phyloP scores from a whole-genome alignment of 2,888 invertebrate genomes.

The Stenodema calcarata region DNA sequence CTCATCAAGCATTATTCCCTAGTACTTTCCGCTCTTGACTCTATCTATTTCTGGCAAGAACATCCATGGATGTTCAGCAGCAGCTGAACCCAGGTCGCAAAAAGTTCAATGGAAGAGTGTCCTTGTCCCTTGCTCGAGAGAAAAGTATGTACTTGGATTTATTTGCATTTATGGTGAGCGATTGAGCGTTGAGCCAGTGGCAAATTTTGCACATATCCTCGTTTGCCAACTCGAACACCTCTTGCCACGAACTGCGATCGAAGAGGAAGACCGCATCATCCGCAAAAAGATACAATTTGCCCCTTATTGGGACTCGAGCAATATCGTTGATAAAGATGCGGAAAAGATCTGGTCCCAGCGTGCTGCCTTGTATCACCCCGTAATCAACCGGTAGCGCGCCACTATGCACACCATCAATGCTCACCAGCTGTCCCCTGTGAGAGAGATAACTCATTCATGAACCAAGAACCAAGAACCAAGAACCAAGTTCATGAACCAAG shows the following conservation, averaged over 20 bases:
- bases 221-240: not conserved
- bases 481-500: too few relatives aligned
- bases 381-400: not conserved
- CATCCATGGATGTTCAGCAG: too few relatives aligned
- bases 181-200: constrained; percentile 3
- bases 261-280: not conserved
- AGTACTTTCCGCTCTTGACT: too few relatives aligned
- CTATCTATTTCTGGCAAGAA: too few relatives aligned
- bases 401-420: not conserved
- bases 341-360: not conserved
- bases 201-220: not conserved
- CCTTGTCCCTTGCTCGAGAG: too few relatives aligned
- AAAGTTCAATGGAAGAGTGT: too few relatives aligned
- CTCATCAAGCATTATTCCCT: too few relatives aligned
- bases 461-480: too few relatives aligned
- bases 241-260: not conserved
- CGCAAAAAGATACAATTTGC: not conserved
- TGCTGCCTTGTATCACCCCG: not conserved
- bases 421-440: not conserved
- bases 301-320: too few relatives aligned
- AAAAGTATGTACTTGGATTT: not conserved
- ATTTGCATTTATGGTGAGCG: not conserved
- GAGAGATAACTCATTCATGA: not conserved
- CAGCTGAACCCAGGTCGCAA: too few relatives aligned
- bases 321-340: not conserved